phyloP scores from a whole-genome alignment of 2,113 vertebrate genomes.

The Acinonyx jubatus region DNA sequence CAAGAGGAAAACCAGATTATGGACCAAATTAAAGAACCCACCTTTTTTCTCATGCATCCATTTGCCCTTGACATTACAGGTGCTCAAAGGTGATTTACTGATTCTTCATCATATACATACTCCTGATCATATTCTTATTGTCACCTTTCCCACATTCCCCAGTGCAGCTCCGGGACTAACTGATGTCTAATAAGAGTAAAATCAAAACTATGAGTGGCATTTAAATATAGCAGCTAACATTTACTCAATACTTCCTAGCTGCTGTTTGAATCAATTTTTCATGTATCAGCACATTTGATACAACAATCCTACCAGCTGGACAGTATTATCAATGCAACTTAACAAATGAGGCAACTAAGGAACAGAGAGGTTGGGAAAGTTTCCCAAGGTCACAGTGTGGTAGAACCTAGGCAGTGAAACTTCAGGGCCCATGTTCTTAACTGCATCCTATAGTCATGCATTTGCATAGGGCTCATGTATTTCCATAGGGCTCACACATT shows the following conservation, averaged over 20 bases:
- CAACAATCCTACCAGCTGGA: background rate
- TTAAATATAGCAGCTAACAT: background rate
- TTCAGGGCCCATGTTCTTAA: background rate
- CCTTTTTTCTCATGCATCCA: background rate
- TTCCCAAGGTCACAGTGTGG: background rate
- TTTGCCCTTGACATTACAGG: background rate
- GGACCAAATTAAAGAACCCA: background rate
- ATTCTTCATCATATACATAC: background rate
- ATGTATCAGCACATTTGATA: background rate
- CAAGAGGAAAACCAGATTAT: conserved; percentile 8
- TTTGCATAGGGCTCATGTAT: no score
- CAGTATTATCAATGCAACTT: background rate
- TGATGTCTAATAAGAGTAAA: background rate
- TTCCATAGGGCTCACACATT: background rate
- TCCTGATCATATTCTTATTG: background rate
- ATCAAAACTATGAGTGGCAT: background rate
- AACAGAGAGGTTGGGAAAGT: background rate
- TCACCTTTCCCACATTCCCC: background rate
- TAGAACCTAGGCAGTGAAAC: background rate
- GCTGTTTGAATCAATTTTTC: background rate
- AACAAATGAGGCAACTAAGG: background rate
- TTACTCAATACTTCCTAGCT: background rate
- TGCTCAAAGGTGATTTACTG: background rate
- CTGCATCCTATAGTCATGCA: background rate
- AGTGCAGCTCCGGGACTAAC: background rate